Conservation (phyloP, 1,140 invertebrate genomes). For the Danaus plexippus region DNA sequence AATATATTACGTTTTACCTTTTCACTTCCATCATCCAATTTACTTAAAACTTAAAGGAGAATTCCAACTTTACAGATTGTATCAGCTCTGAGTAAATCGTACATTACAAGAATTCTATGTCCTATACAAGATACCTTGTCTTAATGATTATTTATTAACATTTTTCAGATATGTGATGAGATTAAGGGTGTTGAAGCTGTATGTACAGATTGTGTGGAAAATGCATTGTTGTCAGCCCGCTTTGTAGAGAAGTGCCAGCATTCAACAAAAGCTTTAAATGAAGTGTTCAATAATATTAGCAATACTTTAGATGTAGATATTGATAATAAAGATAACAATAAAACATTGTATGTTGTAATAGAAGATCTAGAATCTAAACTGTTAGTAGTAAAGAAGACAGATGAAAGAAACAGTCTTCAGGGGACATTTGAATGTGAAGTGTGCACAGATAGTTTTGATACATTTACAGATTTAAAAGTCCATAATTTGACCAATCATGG, state of each 20-base stretch:
- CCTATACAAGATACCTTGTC: no score
- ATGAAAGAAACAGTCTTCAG: slow-evolving; percentile 18
- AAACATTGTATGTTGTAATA: slow-evolving; percentile 35
- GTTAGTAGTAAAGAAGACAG: slow-evolving; percentile 25
- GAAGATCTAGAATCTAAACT: slow-evolving; percentile 34
- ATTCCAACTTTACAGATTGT: no score
- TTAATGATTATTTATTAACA: slow-evolving; percentile 3
- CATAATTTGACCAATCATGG: slow-evolving; percentile 39
- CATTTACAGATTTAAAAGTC: slow-evolving; percentile 25
- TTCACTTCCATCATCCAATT: no score
- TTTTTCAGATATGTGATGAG: slow-evolving; percentile 42
- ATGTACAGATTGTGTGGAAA: slow-evolving; percentile 42
- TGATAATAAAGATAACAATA: slow-evolving; percentile 21
- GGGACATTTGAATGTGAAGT: slow-evolving; percentile 28
- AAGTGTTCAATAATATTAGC: slow-evolving; percentile 35
- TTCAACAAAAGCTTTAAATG: slow-evolving; percentile 31
- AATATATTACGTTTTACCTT: no score
- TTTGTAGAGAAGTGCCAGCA: slow-evolving; percentile 39
- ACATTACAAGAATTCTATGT: no score
- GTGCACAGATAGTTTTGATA: slow-evolving; percentile 33
- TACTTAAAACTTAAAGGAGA: no score
- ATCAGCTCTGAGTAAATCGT: no score
- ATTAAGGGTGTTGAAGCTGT: slow-evolving; percentile 48
- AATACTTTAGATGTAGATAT: slow-evolving; percentile 28
- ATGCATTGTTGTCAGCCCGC: slow-evolving; percentile 29